Base-by-base conservation (phyloP, 1,140 invertebrate species). In the Pteromalus puparum region DNA sequence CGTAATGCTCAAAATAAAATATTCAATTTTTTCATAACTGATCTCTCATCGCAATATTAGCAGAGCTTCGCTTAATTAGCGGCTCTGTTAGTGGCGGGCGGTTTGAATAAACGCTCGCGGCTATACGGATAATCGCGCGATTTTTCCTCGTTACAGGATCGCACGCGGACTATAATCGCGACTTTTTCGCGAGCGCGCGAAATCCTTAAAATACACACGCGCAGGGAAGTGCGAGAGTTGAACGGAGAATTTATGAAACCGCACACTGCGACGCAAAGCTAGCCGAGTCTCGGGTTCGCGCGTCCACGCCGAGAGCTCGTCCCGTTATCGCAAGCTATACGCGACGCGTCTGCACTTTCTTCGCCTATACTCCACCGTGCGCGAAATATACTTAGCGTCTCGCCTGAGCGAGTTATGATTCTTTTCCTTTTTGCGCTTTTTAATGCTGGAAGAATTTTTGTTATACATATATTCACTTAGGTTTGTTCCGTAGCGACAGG, bases 181-280 rank as follows among this genome's bases (percentile, higher is more conserved):
- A n/a, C n/a, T n/a, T n/a, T n/a, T n/a, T n/a, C n/a, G n/a, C n/a
- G n/a, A n/a, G n/a, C 26, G 26, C 48, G 75, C 18, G 2, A 72
- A 81, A 73, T 73, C 46, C 79, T 73, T 18, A 18, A 80, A 26
- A 46, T 24, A n/a, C 10, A 12, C 67, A 24, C 42, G 15, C 21
- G 46, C 13, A 13, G 0, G 18, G 6, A 4, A 26, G 13, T 10
- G 76, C 38, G 38, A 34, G 28, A 70, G 67, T 61, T 61, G 53
- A 61, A n/a, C 18, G 70, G 24, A 26, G 70, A 83, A 77, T 77
- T 77, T 77, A 83, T 77, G 74, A 83, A 76, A 83, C 81, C 61
- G 81, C 73, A 48, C 26, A 48, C 42, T 76, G 61, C 68, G 26
- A 24, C 12, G 67, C 24, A 70, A 24, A 70, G 65, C 0, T 38